Evolutionary conservation across 2,113 vertebrate genomes (phyloP).

Genomic region (Gila orcuttii): DNA sequence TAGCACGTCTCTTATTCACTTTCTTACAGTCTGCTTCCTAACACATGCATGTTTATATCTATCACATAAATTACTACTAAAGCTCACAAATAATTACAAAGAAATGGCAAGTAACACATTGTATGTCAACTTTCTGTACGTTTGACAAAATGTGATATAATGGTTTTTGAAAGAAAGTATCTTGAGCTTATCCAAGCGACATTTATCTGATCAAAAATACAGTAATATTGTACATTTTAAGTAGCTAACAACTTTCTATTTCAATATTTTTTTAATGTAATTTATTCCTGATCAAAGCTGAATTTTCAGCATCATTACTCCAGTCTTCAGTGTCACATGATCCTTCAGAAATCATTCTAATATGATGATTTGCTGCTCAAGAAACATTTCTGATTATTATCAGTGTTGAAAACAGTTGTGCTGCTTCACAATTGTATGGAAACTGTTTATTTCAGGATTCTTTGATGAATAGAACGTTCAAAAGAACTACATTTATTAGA

Average conservation of each 20-base stretch:
- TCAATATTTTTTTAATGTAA: neutral
- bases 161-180: too few relatives aligned
- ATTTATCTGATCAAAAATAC: neutral
- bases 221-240: neutral
- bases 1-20: neutral
- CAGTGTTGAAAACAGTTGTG: neutral
- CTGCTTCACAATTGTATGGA: neutral
- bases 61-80: too few relatives aligned
- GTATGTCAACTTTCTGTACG: neutral
- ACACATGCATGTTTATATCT: neutral
- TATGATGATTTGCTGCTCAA: too few relatives aligned
- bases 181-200: too few relatives aligned
- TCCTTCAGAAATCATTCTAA: neutral
- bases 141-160: neutral
- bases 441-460: neutral
- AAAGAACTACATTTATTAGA: neutral
- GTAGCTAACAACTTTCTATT: neutral
- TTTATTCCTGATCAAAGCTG: neutral
- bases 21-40: neutral
- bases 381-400: too few relatives aligned
- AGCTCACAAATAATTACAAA: too few relatives aligned
- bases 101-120: too few relatives aligned
- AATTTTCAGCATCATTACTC: neutral
- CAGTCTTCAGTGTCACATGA: neutral
- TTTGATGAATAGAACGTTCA: neutral